Base-by-base conservation (phyloP, 2,113 vertebrate species). In the Erythrolamprus reginae region DNA sequence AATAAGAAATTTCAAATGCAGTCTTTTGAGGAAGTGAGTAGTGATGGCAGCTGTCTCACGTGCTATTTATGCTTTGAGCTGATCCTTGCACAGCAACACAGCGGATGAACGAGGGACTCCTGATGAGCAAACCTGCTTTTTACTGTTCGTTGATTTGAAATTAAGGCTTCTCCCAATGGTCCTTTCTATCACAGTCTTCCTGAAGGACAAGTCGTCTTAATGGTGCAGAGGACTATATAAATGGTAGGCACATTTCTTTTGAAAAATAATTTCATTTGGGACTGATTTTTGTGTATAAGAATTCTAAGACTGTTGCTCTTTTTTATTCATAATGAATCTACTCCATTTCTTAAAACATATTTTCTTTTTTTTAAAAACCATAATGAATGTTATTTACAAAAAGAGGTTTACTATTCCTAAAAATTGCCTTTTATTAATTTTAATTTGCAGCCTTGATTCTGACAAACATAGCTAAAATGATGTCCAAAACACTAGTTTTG, bases 221-320 rank as follows among this genome's bases (percentile, higher is more conserved):
- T 93, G 51, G 92, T 51, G 58, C 91, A 87, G 90, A 96, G 93
- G 91, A 87, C 89, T 82, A 92, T 70, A 92, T n/a, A 95, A 70
- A 97, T 95, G 97, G 97, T 97, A 97, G 45, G 97, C 91, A 91
- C 52, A 91, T 90, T 93, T 0, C 3, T 82, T n/a, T 82, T 92
- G 38, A 77, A 86, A 88, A 82, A 7, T 13, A 93, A n/a, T 70
- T 91, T 42, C 77, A 65, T 61, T 13, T 91, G 84, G 5, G 84
- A 88, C 50, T 89, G 6, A 87, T 88, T 82, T 0, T 9, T 83
- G 24, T 58, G 51, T 84, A 15, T 12, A 38, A 58, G 47, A 56
- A 82, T 58, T 21, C 42, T 23, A 19, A 92, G 82, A 92, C 53
- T 61, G 7, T 8, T 61, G 3, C 92, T 4, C 1, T 90, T 33